Evolutionary conservation across 2,113 vertebrate genomes (phyloP).

Genomic region (Embiotoca jacksoni): DNA sequence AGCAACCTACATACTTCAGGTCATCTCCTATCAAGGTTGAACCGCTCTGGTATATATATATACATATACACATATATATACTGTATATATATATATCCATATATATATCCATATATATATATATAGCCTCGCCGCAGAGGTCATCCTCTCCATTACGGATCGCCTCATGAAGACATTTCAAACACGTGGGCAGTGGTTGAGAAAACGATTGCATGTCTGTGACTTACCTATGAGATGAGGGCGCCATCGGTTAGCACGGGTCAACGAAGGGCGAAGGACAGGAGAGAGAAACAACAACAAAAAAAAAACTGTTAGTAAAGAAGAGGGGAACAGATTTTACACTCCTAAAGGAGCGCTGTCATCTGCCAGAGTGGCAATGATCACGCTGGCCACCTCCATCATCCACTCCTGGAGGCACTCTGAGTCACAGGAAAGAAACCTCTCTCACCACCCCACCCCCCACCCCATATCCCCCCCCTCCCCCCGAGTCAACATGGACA

Average conservation of each 20-base stretch:
- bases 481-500: not conserved
- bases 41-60: not conserved
- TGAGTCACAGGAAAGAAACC: slow-evolving; percentile 37
- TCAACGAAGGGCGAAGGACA: slow-evolving; percentile 14
- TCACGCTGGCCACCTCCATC: slow-evolving; percentile 49
- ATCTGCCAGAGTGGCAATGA: slow-evolving; percentile 35
- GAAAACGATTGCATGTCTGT: slow-evolving; percentile 23
- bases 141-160: slow-evolving; percentile 51
- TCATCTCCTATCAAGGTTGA: slow-evolving; percentile 51
- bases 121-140: slow-evolving; percentile 32
- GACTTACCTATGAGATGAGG: slow-evolving; percentile 76
- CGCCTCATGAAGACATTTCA: slow-evolving; percentile 46
- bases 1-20: slow-evolving; percentile 6
- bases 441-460: not conserved
- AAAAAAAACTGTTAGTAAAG: not conserved
- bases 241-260: not conserved
- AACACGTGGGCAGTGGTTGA: slow-evolving; percentile 17
- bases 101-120: not conserved
- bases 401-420: slow-evolving; percentile 39
- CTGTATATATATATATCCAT: too few species aligned
- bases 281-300: not conserved
- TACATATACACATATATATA: too few species aligned
- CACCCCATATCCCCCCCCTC: too few species aligned
- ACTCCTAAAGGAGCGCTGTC: slow-evolving; percentile 26
- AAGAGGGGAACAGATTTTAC: slow-evolving; percentile 19